Evolutionary conservation across 2,888 invertebrate species (phyloP).

Genomic region (Thereva nobilitata): DNA sequence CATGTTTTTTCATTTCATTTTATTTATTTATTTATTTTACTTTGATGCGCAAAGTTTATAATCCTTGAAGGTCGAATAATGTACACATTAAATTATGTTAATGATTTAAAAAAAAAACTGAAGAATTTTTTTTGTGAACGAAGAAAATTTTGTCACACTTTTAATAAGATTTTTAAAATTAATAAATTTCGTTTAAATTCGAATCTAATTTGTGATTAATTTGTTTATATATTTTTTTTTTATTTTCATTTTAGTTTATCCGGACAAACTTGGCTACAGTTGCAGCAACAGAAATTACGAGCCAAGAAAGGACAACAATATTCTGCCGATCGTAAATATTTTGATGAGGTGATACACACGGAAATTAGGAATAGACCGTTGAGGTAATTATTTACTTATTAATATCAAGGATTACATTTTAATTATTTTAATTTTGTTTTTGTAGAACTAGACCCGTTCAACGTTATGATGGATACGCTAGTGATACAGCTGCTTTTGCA

Average conservation of each 20-base stretch:
- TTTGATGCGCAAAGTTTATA: too few relatives aligned
- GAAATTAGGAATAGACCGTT: conserved; percentile 60
- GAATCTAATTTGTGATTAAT: too few relatives aligned
- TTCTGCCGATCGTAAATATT: conserved; percentile 70
- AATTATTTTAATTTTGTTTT: conserved; percentile 33
- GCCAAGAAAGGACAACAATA: conserved; percentile 75
- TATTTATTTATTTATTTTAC: too few relatives aligned
- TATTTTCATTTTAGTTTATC: conserved; percentile 54
- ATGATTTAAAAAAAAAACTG: too few relatives aligned
- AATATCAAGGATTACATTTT: not conserved
- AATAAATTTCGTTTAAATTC: too few relatives aligned
- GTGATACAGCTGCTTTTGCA: conserved; percentile 47
- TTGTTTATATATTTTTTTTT: conserved; percentile 12
- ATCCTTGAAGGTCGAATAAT: too few relatives aligned
- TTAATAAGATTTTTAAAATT: too few relatives aligned
- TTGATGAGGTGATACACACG: conserved; percentile 65
- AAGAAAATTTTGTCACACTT: too few relatives aligned
- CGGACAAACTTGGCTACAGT: conserved; percentile 78
- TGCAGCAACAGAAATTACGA: conserved; percentile 79
- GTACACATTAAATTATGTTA: too few relatives aligned
- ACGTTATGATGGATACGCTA: conserved; percentile 48
- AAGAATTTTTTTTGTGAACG: too few relatives aligned
- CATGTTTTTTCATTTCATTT: too few relatives aligned
- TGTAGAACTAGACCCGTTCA: conserved; percentile 43
- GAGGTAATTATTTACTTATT: conserved; percentile 54